Base-by-base conservation (phyloP, 2,113 vertebrate genomes). In the Rhynchomys soricoides region DNA sequence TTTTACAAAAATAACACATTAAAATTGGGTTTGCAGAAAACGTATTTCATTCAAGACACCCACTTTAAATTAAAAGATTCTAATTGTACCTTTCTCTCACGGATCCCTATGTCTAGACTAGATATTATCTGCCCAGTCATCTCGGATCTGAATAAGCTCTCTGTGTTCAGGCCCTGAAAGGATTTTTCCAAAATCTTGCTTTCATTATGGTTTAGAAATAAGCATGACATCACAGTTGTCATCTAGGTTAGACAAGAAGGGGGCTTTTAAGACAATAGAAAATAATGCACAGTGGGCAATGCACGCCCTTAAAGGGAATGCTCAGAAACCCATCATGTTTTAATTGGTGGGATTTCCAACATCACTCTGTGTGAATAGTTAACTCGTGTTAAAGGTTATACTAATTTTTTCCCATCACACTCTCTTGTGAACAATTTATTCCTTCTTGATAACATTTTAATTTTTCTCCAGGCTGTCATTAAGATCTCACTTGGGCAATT, bases 91-190 rank as follows among this genome's bases (percentile, higher is more conserved):
- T 96, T 96, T 95, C 55, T 85, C 94, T 86, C 77, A 11, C 19
- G 68, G 95, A 64, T 91, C 73, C 19, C 79, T 64, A 0, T 92
- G 96, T 97, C 97, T 97, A 97, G 97, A 98, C 97, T 71, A 96
- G 97, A 98, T 97, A 90, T 89, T 94, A 96, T 95, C 82, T 48
- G 94, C 62, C 91, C 81, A 45, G 78, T 73, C 82, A 86, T 96
- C 95, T 96, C 88, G 7, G 89, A 89, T 93, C 94, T 93, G 86
- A 97, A 93, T 73, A 92, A 78, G 59, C 86, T 95, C 88, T 95
- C 75, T 87, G 91, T 89, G 78, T 79, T 50, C 68, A 91, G 62
- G 89, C 73, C 93, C 88, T 91, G 89, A 95, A 83, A 92, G 78
- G 15, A 57, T 52, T 95, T 97, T 96, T 93, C 48, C 68, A 93